A percentile compares a stretch with the other conserved stretches of the same genome.
These are phyloP conservation scores for Bryconaethiops microstoma DNA, from an alignment of 2,797 vertebrate species.

Conservation along the genomic window DNA sequence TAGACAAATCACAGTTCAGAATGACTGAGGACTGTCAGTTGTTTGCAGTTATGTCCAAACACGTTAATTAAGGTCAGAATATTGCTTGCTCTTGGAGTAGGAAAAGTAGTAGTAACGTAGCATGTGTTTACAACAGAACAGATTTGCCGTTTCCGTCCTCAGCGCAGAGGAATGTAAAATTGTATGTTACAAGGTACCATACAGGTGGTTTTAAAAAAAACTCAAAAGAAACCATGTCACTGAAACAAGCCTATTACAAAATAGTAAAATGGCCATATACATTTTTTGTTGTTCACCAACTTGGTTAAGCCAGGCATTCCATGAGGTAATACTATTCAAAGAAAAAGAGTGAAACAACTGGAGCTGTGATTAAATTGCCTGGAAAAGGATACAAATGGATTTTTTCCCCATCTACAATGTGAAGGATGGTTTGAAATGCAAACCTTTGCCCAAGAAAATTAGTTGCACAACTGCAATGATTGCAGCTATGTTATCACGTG, in stretches of 20 bases:
- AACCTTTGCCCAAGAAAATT: no score
- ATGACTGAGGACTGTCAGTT: no score
- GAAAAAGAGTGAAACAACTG: not conserved
- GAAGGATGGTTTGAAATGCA: not conserved
- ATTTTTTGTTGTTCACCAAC: not conserved
- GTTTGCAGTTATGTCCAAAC: not conserved
- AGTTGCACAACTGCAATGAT: no score
- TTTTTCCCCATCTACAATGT: no score
- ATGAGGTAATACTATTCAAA: no score
- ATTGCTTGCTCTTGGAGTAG: not conserved
- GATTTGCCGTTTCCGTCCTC: not conserved
- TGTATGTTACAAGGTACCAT: not conserved
- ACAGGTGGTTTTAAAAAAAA: not conserved
- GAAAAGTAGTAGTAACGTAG: not conserved
- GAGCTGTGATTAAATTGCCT: not conserved
- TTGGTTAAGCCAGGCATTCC: not conserved
- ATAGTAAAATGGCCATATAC: not conserved
- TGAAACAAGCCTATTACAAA: not conserved
- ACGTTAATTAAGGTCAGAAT: not conserved
- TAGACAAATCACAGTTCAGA: not conserved
- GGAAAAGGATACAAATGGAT: not conserved
- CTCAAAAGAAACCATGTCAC: not conserved
- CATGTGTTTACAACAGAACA: not conserved
- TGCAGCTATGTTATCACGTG: no score
- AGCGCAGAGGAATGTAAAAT: not conserved